Base-by-base conservation (phyloP, 2,888 invertebrate species). In the Odontomyia ornata region DNA sequence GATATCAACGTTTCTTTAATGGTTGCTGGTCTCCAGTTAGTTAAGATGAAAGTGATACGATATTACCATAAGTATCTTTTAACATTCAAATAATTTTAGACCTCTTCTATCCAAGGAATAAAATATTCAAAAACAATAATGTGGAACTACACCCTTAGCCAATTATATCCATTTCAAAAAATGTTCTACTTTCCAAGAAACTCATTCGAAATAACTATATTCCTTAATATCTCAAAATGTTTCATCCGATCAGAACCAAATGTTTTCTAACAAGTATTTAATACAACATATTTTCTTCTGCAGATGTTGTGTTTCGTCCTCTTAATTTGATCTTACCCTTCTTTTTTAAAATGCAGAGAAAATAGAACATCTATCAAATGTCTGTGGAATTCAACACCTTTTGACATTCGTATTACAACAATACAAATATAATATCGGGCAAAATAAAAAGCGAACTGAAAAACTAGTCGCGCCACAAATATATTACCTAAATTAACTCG, bases 341-440 rank as follows among this genome's bases (percentile, higher is more conserved):
- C 71, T 27, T 46, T 71, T 64, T 30, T 1, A 60, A 23, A 30
- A n/a, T 18, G 64, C 18, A 18, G 64, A 64, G 64, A 71, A 71
- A 71, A 71, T 46, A 52, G 71, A 52, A 52, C 71, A 71, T 71
- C 47, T 46, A 71, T 71, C 71, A 71, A 71, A 71, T 27, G 47
- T 71, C 71, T 71, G 47, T 71, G 52, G 71, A 71, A 71, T 46
- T 71, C 67, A 67, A 67, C 67, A 67, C 67, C 71, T 71, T 43
- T 52, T 47, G 71, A 71, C 47, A 25, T 27, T 23, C 25, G 3
- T 36, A 30, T 5, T 7, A 60, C 21, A 23, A 60, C 23, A 60
- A 52, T 52, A 7, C 18, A 52, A 36, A 52, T 52, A 52, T 52
- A 52, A 52, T 52, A 52, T 52, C n/a, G n/a, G 15, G 1, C 25